Evolutionary conservation across 2,797 vertebrate species (phyloP).

Genomic region (Crocidura indochinensis): DNA sequence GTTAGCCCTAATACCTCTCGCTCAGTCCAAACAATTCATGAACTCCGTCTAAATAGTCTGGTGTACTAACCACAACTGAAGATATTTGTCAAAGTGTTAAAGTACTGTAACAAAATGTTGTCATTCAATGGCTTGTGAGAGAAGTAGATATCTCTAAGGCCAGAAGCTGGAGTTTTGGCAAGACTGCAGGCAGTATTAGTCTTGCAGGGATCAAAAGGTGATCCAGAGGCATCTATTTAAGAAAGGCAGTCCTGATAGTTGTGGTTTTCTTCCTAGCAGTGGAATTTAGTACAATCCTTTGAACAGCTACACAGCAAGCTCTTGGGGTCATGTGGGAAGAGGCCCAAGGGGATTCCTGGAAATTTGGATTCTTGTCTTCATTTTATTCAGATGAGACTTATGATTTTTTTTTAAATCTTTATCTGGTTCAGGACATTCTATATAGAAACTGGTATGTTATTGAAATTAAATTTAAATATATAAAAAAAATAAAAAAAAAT

Average conservation of each 20-base stretch:
- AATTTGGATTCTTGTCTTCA: conserved; percentile 51
- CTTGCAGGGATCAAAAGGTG: conserved; percentile 78
- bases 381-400: not conserved
- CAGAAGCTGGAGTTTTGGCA: conserved; percentile 69
- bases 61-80: conserved; percentile 54
- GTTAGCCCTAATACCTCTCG: conserved; percentile 17
- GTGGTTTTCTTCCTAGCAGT: conserved; percentile 64
- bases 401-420: conserved; percentile 17
- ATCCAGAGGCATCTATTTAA: conserved; percentile 63
- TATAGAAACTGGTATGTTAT: not conserved
- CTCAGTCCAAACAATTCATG: conserved; percentile 75
- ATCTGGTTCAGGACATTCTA: not conserved
- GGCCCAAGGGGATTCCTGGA: conserved; percentile 66
- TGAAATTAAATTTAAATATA: conserved; percentile 26
- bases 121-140: conserved; percentile 69
- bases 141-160: conserved; percentile 43
- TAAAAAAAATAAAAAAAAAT: no score
- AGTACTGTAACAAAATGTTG: conserved; percentile 69
- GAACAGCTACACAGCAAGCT: conserved; percentile 50
- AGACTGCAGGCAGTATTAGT: conserved; percentile 59
- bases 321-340: conserved; percentile 9
- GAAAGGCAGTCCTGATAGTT: conserved; percentile 25
- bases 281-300: conserved; percentile 72
- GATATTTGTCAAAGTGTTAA: conserved; percentile 76
- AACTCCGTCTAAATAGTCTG: conserved; percentile 78